These are phyloP conservation scores for Odontamblyopus lacepedii DNA, from an alignment of 2,797 vertebrate species.

Conservation along the genomic window DNA sequence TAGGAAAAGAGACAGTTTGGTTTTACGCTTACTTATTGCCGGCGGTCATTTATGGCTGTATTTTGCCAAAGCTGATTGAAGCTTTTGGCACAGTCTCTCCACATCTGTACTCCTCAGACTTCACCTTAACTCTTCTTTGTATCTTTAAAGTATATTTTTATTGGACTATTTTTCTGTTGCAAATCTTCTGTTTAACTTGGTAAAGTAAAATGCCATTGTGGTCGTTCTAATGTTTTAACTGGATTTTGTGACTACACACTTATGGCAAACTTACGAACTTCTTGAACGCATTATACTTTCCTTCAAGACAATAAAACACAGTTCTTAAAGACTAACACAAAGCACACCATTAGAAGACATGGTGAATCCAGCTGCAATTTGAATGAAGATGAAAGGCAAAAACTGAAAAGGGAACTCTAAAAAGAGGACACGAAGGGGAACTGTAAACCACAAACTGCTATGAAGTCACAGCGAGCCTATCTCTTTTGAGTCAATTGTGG, in stretches of 20 bases:
- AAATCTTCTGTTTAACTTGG: slow-evolving; percentile 11
- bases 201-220: slow-evolving; percentile 14
- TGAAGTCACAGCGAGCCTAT: slow-evolving; percentile 74
- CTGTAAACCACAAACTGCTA: slow-evolving; percentile 69
- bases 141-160: slow-evolving; percentile 14
- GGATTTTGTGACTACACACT: slow-evolving; percentile 31
- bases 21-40: slow-evolving; percentile 73
- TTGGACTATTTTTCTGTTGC: background rate
- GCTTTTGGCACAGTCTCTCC: slow-evolving; percentile 53
- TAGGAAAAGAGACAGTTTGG: slow-evolving; percentile 68
- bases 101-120: slow-evolving; percentile 63
- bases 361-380: slow-evolving; percentile 73
- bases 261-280: slow-evolving; percentile 50
- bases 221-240: slow-evolving; percentile 17
- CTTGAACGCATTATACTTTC: slow-evolving; percentile 69
- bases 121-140: slow-evolving; percentile 34
- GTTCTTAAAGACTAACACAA: slow-evolving; percentile 62
- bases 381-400: slow-evolving; percentile 71
- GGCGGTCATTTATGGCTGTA: slow-evolving; percentile 60
- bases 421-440: slow-evolving; percentile 60
- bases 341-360: slow-evolving; percentile 59
- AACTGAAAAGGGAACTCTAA: slow-evolving; percentile 47
- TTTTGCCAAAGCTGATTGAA: slow-evolving; percentile 59
- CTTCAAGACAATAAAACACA: slow-evolving; percentile 55
- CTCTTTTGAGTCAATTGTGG: slow-evolving; percentile 71